Evolutionary conservation across 1,140 invertebrate species (phyloP).

Genomic region (Drosophila sp.): DNA sequence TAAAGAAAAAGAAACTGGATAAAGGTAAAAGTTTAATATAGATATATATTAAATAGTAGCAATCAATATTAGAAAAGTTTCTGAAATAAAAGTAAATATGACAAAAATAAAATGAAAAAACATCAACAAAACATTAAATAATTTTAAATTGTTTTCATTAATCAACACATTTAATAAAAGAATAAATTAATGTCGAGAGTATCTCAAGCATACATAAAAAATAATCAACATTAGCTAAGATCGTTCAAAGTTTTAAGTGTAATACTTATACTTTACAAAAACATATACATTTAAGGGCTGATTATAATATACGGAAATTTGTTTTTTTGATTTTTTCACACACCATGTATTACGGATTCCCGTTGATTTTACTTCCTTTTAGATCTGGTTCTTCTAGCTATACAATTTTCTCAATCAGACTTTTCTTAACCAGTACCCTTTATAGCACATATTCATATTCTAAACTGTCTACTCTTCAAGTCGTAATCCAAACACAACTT

Average conservation of each 20-base stretch:
- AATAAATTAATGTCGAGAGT: constrained; percentile 52
- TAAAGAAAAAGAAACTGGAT: constrained; percentile 54
- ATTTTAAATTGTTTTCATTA: constrained; percentile 13
- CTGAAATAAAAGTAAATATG: constrained; percentile 21
- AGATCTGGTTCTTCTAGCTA: constrained; percentile 3
- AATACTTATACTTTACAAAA: constrained; percentile 44
- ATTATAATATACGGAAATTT: constrained; percentile 85
- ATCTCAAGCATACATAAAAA: constrained; percentile 29
- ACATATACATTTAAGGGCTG: constrained; percentile 84
- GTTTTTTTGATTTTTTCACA: constrained; percentile 16
- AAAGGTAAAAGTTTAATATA: constrained; percentile 44
- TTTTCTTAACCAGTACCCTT: constrained; percentile 15
- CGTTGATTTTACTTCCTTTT: background rate
- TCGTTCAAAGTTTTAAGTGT: constrained; percentile 47
- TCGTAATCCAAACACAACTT: constrained; percentile 11
- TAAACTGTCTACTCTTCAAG: constrained; percentile 28
- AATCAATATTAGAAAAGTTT: constrained; percentile 59
- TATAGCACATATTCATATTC: constrained; percentile 27
- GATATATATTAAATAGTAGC: constrained; percentile 41
- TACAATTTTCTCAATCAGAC: constrained; percentile 1
- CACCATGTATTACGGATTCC: background rate
- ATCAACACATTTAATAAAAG: constrained; percentile 61
- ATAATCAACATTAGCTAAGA: constrained; percentile 49
- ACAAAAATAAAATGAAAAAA: background rate
- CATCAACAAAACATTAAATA: background rate